Percentiles rank a stretch among this genome's conserved stretches.
Conservation (phyloP, 2,888 invertebrate species). For the Lycophotia porphyrea region DNA sequence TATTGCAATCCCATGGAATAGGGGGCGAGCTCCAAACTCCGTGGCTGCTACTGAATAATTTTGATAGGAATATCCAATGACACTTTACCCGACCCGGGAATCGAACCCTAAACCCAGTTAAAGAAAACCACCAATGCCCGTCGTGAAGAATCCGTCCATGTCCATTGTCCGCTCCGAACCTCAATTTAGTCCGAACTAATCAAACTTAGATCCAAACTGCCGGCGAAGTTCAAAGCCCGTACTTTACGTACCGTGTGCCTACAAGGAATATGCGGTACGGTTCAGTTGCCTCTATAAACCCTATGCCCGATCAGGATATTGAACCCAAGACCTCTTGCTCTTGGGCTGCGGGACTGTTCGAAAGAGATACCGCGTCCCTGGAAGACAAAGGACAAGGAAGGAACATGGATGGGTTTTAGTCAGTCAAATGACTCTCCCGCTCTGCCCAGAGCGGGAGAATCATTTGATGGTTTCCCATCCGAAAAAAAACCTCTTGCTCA, state of each 20-base stretch:
- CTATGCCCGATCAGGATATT: not conserved
- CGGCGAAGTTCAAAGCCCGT: not conserved
- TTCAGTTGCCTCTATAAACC: not conserved
- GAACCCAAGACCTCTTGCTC: not conserved
- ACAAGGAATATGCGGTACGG: not conserved
- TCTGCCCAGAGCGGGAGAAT: too few relatives aligned
- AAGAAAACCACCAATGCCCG: not conserved
- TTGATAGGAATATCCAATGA: not conserved
- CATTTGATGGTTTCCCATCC: too few relatives aligned
- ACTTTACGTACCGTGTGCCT: too few relatives aligned
- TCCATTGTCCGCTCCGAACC: not conserved
- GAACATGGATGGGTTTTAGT: too few relatives aligned
- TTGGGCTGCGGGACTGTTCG: too few relatives aligned
- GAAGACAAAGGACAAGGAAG: too few relatives aligned
- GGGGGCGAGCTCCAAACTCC: too few relatives aligned
- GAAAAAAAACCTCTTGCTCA: not conserved
- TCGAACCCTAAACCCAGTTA: not conserved
- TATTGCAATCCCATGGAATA: too few relatives aligned
- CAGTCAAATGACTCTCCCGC: too few relatives aligned
- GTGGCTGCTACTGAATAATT: not conserved
- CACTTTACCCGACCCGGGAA: not conserved
- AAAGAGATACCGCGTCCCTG: too few relatives aligned
- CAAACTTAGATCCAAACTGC: not conserved
- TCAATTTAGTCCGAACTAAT: not conserved
- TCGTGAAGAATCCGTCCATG: not conserved